These are phyloP conservation scores for Brotula barbata DNA, from an alignment of 2,797 vertebrate species.

Conservation along the genomic window DNA sequence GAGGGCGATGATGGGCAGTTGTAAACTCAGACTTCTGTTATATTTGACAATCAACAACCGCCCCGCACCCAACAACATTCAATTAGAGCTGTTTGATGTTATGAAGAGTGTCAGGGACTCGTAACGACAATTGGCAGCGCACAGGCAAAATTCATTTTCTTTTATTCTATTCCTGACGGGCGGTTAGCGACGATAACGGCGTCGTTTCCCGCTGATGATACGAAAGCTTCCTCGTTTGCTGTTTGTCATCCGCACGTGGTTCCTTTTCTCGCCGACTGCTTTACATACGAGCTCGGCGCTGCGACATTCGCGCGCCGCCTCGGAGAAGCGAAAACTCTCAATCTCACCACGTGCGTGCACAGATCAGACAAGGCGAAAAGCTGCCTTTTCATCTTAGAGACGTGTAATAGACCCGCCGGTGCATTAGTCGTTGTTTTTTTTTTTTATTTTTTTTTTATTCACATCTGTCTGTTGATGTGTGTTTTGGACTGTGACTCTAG, in stretches of 20 bases:
- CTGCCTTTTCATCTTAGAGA: not conserved
- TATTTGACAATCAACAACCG: not conserved
- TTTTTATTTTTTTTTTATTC: too few relatives aligned
- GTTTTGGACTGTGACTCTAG: constrained; percentile 46
- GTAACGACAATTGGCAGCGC: constrained; percentile 35
- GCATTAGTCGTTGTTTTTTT: constrained; percentile 32
- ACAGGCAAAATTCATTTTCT: too few relatives aligned
- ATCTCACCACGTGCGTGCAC: not conserved
- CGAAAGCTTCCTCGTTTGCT: too few relatives aligned
- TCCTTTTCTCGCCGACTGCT: too few relatives aligned
- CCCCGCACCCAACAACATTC: not conserved
- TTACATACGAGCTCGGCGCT: too few relatives aligned
- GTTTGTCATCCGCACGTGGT: too few relatives aligned
- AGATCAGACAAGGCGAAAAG: constrained; percentile 1
- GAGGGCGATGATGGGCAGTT: constrained; percentile 44
- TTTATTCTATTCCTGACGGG: too few relatives aligned
- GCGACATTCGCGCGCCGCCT: too few relatives aligned
- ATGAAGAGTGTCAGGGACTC: constrained; percentile 31
- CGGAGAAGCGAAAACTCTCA: too few relatives aligned
- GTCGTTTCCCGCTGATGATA: too few relatives aligned
- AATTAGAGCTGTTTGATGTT: constrained; percentile 26
- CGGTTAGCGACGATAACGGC: too few relatives aligned
- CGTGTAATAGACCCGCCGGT: not conserved
- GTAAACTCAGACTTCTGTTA: constrained; percentile 39
- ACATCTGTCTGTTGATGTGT: constrained; percentile 43